These are phyloP conservation scores for Myrmecophaga tridactyla DNA, from an alignment of 2,113 vertebrate species.

Conservation along the genomic window DNA sequence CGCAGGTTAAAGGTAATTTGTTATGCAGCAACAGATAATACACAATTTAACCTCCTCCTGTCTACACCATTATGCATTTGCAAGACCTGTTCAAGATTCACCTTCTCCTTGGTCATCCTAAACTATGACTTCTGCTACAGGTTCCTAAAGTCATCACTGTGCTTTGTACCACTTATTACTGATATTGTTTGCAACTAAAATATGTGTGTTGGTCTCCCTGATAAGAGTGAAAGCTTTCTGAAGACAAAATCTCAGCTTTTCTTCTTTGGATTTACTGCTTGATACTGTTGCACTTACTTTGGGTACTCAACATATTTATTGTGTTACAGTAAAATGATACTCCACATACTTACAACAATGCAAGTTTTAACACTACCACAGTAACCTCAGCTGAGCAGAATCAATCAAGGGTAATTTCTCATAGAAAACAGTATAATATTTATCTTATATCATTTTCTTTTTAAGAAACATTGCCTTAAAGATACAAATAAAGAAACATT, in stretches of 20 bases:
- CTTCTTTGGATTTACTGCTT: neutral
- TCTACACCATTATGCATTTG: neutral
- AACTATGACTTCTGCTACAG: neutral
- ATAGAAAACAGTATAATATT: neutral
- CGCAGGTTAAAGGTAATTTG: neutral
- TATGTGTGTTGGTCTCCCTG: neutral
- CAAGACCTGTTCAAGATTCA: neutral
- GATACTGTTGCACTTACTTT: neutral
- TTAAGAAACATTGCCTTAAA: neutral
- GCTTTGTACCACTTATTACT: neutral
- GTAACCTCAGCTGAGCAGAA: neutral
- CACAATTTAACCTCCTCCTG: neutral
- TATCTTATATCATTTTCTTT: neutral
- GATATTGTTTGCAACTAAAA: neutral
- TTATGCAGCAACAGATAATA: neutral
- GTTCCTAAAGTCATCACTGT: neutral
- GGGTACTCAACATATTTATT: neutral
- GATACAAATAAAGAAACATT: neutral
- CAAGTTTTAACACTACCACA: neutral
- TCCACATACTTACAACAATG: neutral
- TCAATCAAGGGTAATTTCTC: too few species aligned
- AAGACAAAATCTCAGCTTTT: neutral
- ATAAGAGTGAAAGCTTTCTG: neutral
- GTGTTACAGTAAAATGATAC: neutral
- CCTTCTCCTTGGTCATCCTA: neutral